These are phyloP conservation scores for Scarus forsteni DNA, from an alignment of 2,797 vertebrate species.

Conservation along the genomic window DNA sequence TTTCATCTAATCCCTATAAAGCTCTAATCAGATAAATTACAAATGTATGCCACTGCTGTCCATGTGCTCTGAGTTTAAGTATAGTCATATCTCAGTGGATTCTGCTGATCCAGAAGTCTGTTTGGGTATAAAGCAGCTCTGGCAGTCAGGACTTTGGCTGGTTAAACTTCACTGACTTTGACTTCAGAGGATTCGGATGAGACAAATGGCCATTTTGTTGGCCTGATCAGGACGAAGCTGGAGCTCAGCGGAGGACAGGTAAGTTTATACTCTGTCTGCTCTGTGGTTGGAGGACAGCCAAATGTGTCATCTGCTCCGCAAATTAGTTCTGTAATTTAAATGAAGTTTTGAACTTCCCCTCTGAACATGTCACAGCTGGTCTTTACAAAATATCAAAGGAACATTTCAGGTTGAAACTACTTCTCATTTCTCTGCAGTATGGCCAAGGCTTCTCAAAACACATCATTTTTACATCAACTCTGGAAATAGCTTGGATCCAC, in stretches of 20 bases:
- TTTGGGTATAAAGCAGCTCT: slow-evolving; percentile 31
- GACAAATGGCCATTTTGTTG: slow-evolving; percentile 35
- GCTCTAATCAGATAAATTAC: neutral
- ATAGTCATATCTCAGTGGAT: slow-evolving; percentile 11
- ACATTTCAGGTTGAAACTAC: slow-evolving; percentile 15
- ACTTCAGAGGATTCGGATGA: slow-evolving; percentile 30
- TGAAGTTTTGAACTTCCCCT: slow-evolving; percentile 53
- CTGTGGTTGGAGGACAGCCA: slow-evolving; percentile 67
- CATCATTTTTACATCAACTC: no score
- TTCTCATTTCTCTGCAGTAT: slow-evolving; percentile 15
- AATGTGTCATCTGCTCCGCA: slow-evolving; percentile 65
- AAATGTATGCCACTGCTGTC: neutral
- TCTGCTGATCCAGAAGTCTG: slow-evolving; percentile 18
- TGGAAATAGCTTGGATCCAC: no score
- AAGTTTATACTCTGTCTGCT: slow-evolving; percentile 38
- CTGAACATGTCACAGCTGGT: slow-evolving; percentile 38
- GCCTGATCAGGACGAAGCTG: slow-evolving; percentile 13
- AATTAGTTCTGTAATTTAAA: slow-evolving; percentile 52
- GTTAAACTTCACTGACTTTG: slow-evolving; percentile 1
- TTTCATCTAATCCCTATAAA: slow-evolving; percentile 4
- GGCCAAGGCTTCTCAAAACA: slow-evolving; percentile 3
- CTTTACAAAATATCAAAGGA: slow-evolving; percentile 37
- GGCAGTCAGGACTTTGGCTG: slow-evolving; percentile 15
- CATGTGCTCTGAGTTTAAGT: slow-evolving; percentile 1
- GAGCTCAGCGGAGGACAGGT: slow-evolving; percentile 1